A percentile compares a stretch with the other conserved stretches of the same genome.
Conservation (phyloP, 2,113 vertebrate genomes). For the Phodopus roborovskii region DNA sequence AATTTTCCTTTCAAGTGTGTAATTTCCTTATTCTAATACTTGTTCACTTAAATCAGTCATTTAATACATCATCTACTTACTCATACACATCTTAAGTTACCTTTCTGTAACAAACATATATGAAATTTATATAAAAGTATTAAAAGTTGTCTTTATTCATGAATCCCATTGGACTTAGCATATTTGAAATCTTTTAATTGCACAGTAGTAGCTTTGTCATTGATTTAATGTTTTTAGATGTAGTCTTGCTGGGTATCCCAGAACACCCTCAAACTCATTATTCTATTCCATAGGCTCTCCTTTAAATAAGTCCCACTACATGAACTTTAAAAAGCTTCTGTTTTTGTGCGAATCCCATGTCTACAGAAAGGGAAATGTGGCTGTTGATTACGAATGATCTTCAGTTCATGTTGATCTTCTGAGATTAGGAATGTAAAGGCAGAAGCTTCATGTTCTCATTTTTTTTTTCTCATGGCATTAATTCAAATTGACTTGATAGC, state of each 20-base stretch:
- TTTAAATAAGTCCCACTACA: background rate
- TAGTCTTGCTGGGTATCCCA: background rate
- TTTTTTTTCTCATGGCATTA: background rate
- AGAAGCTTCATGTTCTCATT: background rate
- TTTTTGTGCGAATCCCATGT: background rate
- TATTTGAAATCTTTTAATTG: constrained; percentile 71
- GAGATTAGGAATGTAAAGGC: background rate
- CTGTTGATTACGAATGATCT: background rate
- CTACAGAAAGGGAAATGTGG: background rate
- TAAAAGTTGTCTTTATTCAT: constrained; percentile 32
- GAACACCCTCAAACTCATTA: background rate
- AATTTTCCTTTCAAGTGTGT: background rate
- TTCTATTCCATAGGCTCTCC: background rate
- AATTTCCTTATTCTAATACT: background rate
- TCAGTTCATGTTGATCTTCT: background rate
- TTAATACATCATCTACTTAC: constrained; percentile 42
- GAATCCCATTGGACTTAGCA: background rate
- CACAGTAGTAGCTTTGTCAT: constrained; percentile 57
- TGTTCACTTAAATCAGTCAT: constrained; percentile 51
- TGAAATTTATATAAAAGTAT: constrained; percentile 61
- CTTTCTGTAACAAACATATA: constrained; percentile 66
- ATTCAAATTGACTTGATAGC: background rate
- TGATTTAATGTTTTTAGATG: background rate
- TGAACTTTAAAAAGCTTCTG: background rate
- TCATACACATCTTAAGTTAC: constrained; percentile 33